phyloP scores from a whole-genome alignment of 1,140 invertebrate genomes.

The Grapholita molesta region DNA sequence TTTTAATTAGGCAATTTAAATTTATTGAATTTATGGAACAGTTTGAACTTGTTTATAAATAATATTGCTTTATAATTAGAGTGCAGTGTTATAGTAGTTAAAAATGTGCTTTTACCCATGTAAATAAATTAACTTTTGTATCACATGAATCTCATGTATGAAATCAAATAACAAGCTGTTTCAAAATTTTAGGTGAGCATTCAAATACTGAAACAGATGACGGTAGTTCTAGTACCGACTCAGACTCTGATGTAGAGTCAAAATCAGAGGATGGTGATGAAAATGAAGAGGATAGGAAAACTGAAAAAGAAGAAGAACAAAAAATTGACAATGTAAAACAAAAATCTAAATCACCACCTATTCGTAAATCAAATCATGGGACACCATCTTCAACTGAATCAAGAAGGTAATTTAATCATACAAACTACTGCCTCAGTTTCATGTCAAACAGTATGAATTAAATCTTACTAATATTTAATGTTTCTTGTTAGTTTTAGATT shows the following conservation, averaged over 20 bases:
- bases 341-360: constrained; percentile 55
- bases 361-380: constrained; percentile 44
- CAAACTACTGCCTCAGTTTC: neutral
- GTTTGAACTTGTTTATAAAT: too few relatives aligned
- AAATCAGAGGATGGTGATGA: constrained; percentile 73
- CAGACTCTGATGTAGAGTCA: constrained; percentile 72
- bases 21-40: too few relatives aligned
- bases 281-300: constrained; percentile 61
- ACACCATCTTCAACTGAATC: constrained; percentile 60
- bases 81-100: too few relatives aligned
- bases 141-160: neutral
- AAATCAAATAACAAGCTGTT: neutral
- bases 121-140: too few relatives aligned
- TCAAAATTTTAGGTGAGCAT: constrained; percentile 55
- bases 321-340: constrained; percentile 39
- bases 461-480: too few relatives aligned
- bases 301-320: constrained; percentile 62
- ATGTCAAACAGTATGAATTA: neutral
- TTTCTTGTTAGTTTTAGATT: too few relatives aligned
- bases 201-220: constrained; percentile 62
- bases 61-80: too few relatives aligned
- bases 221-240: constrained; percentile 79
- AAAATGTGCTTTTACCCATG: too few relatives aligned
- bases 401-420: constrained; percentile 40
- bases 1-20: too few relatives aligned